phyloP scores from a whole-genome alignment of 2,797 vertebrate species.

The Anableps anableps region DNA sequence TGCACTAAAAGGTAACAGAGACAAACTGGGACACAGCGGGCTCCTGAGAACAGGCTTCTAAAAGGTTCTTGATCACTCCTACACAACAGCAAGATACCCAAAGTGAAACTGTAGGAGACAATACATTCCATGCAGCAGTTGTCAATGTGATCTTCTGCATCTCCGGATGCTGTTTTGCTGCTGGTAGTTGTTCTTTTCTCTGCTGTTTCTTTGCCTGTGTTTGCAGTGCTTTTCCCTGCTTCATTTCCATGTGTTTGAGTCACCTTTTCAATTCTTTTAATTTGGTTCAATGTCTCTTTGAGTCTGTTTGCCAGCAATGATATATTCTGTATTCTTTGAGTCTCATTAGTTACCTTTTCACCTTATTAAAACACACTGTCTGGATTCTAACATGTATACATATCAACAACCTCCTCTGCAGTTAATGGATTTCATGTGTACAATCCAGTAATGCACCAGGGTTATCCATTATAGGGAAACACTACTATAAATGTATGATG shows the following conservation, averaged over 20 bases:
- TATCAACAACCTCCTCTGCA: not conserved
- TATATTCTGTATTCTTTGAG: not conserved
- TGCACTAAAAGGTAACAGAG: constrained; percentile 12
- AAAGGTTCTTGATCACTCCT: constrained; percentile 9
- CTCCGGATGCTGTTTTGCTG: not conserved
- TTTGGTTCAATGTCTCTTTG: not conserved
- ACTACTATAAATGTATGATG: not conserved
- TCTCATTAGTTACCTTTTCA: not conserved
- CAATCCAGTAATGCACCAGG: not conserved
- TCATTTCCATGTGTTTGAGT: not conserved
- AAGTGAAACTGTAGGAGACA: not conserved
- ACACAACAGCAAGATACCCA: constrained; percentile 6
- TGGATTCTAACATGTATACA: not conserved
- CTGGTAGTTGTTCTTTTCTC: not conserved
- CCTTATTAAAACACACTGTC: not conserved
- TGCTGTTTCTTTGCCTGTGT: not conserved
- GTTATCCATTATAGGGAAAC: not conserved
- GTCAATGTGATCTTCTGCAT: not conserved
- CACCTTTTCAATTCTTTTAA: not conserved
- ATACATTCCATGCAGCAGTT: not conserved
- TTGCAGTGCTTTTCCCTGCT: not conserved
- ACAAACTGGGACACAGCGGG: not conserved
- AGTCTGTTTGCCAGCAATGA: not conserved
- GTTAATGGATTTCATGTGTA: not conserved
- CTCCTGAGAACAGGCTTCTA: not conserved